phyloP scores from a whole-genome alignment of 2,113 vertebrate species.

The Anhinga rufa region DNA sequence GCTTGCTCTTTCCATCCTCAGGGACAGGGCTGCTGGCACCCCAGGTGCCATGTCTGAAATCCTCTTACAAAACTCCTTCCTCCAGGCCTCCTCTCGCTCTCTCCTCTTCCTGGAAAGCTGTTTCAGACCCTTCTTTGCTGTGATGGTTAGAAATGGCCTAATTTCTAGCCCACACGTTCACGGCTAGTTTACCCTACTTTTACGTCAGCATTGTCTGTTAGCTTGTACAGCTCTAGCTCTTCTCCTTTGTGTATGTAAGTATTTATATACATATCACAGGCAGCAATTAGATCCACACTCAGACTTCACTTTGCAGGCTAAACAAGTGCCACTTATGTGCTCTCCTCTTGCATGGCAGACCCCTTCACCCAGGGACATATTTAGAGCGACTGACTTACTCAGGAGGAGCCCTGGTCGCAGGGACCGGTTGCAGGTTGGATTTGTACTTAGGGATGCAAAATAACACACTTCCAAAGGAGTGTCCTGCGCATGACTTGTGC shows the following conservation, averaged over 20 bases:
- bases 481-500: neutral
- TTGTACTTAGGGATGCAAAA: neutral
- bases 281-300: neutral
- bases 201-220: neutral
- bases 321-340: neutral
- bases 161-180: neutral
- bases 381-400: neutral
- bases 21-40: neutral
- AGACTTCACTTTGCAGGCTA: neutral
- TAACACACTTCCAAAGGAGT: neutral
- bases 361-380: neutral
- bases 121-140: neutral
- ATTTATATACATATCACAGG: neutral
- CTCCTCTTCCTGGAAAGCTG: neutral
- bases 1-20: neutral
- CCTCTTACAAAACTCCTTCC: neutral
- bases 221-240: neutral
- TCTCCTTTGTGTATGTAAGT: neutral
- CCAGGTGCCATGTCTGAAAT: neutral
- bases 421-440: neutral
- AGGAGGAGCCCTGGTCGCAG: neutral
- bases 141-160: neutral
- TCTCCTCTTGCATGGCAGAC: neutral
- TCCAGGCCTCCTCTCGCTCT: neutral
- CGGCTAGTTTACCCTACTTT: neutral